These are phyloP conservation scores for Pachycephus smyrnensis DNA, from an alignment of 2,888 invertebrate species.

Conservation along the genomic window DNA sequence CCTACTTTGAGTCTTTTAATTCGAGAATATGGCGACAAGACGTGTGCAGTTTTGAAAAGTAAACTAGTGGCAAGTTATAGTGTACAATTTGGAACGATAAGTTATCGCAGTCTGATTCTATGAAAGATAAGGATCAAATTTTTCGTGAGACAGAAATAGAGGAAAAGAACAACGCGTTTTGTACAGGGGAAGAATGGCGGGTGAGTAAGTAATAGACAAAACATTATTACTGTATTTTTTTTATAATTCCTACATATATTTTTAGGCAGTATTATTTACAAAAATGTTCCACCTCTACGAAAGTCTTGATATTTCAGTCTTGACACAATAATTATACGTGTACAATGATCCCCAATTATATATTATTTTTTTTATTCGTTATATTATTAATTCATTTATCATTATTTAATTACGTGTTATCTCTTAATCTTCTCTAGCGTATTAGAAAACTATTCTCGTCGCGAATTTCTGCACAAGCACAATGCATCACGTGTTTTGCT, in stretches of 20 bases:
- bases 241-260: conserved; percentile 53
- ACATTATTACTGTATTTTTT: conserved; percentile 24
- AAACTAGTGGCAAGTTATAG: background rate
- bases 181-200: background rate
- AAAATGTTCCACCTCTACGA: conserved; percentile 59
- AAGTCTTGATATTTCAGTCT: conserved; percentile 62
- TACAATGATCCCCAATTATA: conserved; percentile 37
- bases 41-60: background rate
- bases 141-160: background rate
- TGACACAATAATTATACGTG: conserved; percentile 55
- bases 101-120: background rate
- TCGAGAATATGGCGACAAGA: background rate
- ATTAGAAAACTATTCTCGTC: background rate
- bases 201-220: background rate
- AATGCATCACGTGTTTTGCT: background rate
- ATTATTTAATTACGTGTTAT: conserved; percentile 27
- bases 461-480: background rate
- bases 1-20: background rate
- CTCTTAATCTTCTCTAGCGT: conserved; percentile 6
- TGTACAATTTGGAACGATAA: background rate
- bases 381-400: conserved; percentile 7
- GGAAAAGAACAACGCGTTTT: background rate
- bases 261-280: conserved; percentile 60
- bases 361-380: background rate
- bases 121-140: background rate